Evolutionary conservation across 2,888 invertebrate species (phyloP).

Genomic region (Drosophila bunnanda): DNA sequence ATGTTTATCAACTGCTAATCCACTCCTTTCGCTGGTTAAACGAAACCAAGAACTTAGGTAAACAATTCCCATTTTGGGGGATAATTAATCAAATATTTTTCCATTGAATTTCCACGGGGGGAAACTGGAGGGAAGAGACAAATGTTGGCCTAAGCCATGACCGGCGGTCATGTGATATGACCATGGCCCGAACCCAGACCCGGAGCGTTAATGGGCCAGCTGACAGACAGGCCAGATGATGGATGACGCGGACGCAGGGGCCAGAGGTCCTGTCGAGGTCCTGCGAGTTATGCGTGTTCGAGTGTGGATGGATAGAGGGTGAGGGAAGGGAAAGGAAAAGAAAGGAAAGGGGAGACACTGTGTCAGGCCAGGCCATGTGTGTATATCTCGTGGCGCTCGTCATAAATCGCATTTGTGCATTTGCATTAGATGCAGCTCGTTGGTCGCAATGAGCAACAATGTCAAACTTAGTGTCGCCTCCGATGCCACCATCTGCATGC

Average conservation of each 20-base stretch:
- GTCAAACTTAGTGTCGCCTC: constrained; percentile 49
- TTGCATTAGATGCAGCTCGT: constrained; percentile 73
- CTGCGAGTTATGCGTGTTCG: constrained; percentile 41
- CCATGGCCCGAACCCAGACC: constrained; percentile 35
- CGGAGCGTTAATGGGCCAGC: constrained; percentile 73
- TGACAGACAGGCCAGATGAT: constrained; percentile 59
- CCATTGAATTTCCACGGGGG: constrained; percentile 57
- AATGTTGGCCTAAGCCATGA: constrained; percentile 49
- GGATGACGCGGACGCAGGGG: constrained; percentile 12
- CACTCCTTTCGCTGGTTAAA: constrained; percentile 46
- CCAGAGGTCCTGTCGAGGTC: neutral
- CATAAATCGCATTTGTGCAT: constrained; percentile 78
- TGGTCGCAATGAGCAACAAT: constrained; percentile 68
- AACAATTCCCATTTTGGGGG: constrained; percentile 67
- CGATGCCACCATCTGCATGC: constrained; percentile 37
- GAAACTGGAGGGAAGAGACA: constrained; percentile 31
- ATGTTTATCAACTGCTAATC: constrained; percentile 17
- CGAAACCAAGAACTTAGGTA: constrained; percentile 62
- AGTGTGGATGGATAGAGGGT: constrained; percentile 6
- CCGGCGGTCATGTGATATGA: constrained; percentile 56
- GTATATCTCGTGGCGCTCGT: constrained; percentile 33
- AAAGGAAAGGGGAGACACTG: neutral
- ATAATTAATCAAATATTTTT: constrained; percentile 77
- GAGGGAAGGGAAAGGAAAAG: neutral
- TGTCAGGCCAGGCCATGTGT: constrained; percentile 3